A percentile compares a stretch with the other conserved stretches of the same genome.
Evolutionary conservation across 2,797 vertebrate genomes (phyloP).

Genomic region (Dermochelys coriacea): DNA sequence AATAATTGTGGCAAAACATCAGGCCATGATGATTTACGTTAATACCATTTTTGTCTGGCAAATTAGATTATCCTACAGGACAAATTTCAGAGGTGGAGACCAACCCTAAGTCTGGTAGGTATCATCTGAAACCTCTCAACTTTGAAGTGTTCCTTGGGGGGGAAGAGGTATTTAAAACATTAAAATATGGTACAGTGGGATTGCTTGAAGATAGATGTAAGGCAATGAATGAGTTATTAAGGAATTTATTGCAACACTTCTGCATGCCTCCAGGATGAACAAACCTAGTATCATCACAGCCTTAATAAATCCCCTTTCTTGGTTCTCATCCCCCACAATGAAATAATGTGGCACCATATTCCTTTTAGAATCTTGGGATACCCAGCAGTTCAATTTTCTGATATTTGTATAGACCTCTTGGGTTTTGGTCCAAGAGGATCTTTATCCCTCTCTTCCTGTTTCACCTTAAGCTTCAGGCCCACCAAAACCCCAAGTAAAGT

Average conservation of each 20-base stretch:
- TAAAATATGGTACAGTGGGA: not conserved
- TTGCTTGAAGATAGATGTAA: not conserved
- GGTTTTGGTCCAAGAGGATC: not conserved
- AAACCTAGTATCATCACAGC: not conserved
- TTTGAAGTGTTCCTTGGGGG: constrained; percentile 22
- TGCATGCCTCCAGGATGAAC: not conserved
- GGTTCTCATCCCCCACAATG: not conserved
- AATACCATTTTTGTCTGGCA: not conserved
- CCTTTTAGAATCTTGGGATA: not conserved
- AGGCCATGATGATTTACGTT: constrained; percentile 26
- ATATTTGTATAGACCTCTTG: not conserved
- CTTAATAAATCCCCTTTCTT: not conserved
- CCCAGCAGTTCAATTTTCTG: not conserved
- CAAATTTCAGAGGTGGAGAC: not conserved
- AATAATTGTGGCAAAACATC: not conserved
- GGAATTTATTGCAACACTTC: not conserved
- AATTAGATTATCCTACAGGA: not conserved
- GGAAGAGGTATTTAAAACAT: not conserved
- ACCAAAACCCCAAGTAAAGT: not conserved
- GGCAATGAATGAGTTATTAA: not conserved
- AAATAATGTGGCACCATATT: too few species aligned
- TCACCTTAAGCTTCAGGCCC: not conserved
- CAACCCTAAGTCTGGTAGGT: not conserved
- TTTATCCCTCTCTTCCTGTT: not conserved
- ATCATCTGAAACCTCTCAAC: not conserved